These are phyloP conservation scores for Dynastes tityus DNA, from an alignment of 2,888 invertebrate species.

Conservation along the genomic window DNA sequence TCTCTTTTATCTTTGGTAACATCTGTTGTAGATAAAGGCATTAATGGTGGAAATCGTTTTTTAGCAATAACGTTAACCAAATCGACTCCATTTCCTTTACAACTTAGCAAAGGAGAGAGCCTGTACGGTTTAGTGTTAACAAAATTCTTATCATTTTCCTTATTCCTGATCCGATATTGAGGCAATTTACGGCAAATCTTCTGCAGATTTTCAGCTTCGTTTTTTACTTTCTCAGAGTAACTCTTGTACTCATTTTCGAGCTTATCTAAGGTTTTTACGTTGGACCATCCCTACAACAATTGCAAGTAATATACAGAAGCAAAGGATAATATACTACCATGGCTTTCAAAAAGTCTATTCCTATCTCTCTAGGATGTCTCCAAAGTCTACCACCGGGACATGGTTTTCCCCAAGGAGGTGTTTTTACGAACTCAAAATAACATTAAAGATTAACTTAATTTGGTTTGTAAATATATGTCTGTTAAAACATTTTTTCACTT, in stretches of 20 bases:
- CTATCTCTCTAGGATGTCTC: slow-evolving; percentile 82
- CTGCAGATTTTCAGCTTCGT: slow-evolving; percentile 35
- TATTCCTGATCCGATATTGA: slow-evolving; percentile 50
- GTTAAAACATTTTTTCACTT: background rate
- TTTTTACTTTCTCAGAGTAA: slow-evolving; percentile 47
- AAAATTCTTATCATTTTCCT: slow-evolving; percentile 51
- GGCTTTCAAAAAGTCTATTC: slow-evolving; percentile 83
- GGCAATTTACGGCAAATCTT: slow-evolving; percentile 42
- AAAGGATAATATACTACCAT: slow-evolving; percentile 73
- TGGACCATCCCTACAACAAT: slow-evolving; percentile 68
- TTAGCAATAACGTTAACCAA: slow-evolving; percentile 84
- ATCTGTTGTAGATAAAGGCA: slow-evolving; percentile 74
- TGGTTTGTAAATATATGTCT: background rate
- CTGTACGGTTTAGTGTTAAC: slow-evolving; percentile 50
- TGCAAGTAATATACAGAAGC: background rate
- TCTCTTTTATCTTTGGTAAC: slow-evolving; percentile 72
- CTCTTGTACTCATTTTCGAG: slow-evolving; percentile 60
- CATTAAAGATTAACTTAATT: background rate
- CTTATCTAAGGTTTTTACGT: slow-evolving; percentile 65
- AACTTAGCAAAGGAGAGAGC: slow-evolving; percentile 65
- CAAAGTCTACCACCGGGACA: slow-evolving; percentile 83
- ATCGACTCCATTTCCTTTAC: slow-evolving; percentile 77
- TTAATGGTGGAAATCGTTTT: slow-evolving; percentile 74
- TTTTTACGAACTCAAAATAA: slow-evolving; percentile 65
- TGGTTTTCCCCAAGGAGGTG: slow-evolving; percentile 78